A percentile compares a stretch with the other conserved stretches of the same genome.
These are phyloP conservation scores for Proctacanthus coquilletti DNA, from an alignment of 1,140 invertebrate genomes.

Conservation along the genomic window DNA sequence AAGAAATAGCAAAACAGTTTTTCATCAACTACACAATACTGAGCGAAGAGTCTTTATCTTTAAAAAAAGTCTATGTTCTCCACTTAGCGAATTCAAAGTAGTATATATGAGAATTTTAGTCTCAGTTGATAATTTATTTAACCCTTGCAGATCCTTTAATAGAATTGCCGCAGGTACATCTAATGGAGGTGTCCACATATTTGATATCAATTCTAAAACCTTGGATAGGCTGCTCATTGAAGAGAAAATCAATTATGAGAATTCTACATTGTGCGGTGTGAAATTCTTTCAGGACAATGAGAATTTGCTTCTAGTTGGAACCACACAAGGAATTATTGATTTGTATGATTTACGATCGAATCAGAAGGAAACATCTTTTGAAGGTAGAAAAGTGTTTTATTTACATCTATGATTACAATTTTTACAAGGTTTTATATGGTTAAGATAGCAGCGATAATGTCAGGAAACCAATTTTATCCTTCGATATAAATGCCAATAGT, in stretches of 20 bases:
- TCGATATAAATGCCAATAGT: conserved; percentile 61
- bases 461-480: conserved; percentile 44
- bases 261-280: conserved; percentile 15
- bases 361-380: conserved; percentile 1
- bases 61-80: conserved; percentile 18
- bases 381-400: conserved; percentile 1
- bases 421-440: too few relatives aligned
- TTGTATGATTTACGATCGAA: conserved; percentile 18
- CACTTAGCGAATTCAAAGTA: conserved; percentile 10
- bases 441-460: conserved; percentile 31
- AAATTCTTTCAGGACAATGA: conserved; percentile 17
- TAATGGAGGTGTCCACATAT: conserved; percentile 14
- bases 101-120: conserved; percentile 8
- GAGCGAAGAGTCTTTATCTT: conserved; percentile 13
- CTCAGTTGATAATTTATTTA: neutral
- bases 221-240: too few relatives aligned
- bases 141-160: conserved; percentile 7
- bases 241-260: too few relatives aligned
- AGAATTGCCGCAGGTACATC: conserved; percentile 18
- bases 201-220: conserved; percentile 11
- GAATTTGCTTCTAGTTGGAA: conserved; percentile 15
- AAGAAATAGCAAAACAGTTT: conserved; percentile 13
- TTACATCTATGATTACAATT: too few relatives aligned
- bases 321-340: conserved; percentile 16
- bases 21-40: conserved; percentile 9